Evolutionary conservation across 2,888 invertebrate genomes (phyloP), one percentile per base, ranked within the genome.

Genomic region (Argyra leucocephala): DNA sequence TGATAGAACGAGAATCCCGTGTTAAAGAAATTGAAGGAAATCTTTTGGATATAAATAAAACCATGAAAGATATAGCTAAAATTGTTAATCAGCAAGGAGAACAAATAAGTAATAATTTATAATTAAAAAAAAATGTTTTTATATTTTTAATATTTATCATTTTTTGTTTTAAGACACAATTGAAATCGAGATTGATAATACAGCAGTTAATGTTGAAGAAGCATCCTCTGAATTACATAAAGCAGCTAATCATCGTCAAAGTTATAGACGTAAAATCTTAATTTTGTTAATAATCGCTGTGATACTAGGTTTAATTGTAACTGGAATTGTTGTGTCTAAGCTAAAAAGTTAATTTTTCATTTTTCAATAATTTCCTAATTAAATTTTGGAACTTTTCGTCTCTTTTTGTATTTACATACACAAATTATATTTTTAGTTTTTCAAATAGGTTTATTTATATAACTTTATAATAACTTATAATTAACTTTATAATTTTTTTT

Each of bases 21-120:
- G 87, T 94, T 69, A 84, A 84, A 72, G 86, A 88, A 75, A 89
- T 95, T 63, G 94, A 94, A 76, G 85, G 86, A 0, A 88, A 91
- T 75, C 87, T 93, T 64, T 78, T 93, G 67, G 92, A 93, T 77
- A 88, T 92, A 7, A 90, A 90, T 77, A 86, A 88, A 76, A 90
- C 93, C 68, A 91, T 93, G 88, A 84, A 86, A 66, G 88, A 89
- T 61, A 79, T 93, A 48, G 86, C 86, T 2, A 83, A 83, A 12
- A 79, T 91, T 76, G 87, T 91, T n/a, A 80, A 85, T 71, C 82
- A 85, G 69, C 93, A 93, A 77, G 86, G 84, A 18, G 86, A 88
- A 73, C 79, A 82, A 64, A 84, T 93, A 69, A 89, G 93, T 93
- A 78, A 83, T 24, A 57, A 48, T 61, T 26, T n/a, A n/a, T 24